Evolutionary conservation across 2,113 vertebrate genomes (phyloP).

Genomic region (Albula goreensis): DNA sequence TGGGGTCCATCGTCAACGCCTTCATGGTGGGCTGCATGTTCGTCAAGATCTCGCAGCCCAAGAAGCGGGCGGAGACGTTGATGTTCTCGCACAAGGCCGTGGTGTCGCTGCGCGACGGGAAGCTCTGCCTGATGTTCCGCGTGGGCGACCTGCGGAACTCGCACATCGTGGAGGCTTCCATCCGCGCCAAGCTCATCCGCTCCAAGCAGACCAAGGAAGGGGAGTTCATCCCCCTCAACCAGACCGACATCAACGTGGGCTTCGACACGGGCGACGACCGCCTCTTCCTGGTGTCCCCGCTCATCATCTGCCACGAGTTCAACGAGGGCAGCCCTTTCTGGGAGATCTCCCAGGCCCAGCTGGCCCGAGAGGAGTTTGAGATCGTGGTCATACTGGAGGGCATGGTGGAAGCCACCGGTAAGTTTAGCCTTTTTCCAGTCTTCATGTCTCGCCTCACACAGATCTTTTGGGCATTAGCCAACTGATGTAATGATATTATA

Average conservation of each 20-base stretch:
- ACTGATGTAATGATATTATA: too few relatives aligned
- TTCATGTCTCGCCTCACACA: too few relatives aligned
- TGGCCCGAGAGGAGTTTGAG: conserved; percentile 79
- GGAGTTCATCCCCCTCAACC: conserved; percentile 77
- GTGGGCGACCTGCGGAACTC: conserved; percentile 76
- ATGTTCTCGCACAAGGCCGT: conserved; percentile 75
- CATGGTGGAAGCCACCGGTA: conserved; percentile 78
- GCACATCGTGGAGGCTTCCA: conserved; percentile 77
- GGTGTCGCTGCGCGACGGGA: conserved; percentile 72
- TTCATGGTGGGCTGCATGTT: conserved; percentile 87
- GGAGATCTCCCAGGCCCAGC: conserved; percentile 75
- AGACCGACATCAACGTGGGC: conserved; percentile 84
- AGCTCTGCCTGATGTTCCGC: conserved; percentile 75
- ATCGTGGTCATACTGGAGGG: conserved; percentile 85
- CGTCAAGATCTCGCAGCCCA: conserved; percentile 87
- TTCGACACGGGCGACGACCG: conserved; percentile 84
- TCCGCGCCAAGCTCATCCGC: conserved; percentile 78
- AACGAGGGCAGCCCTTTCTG: conserved; percentile 67
- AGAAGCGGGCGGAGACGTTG: conserved; percentile 77
- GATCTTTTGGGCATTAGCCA: neutral
- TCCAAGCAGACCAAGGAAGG: conserved; percentile 79
- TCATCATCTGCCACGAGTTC: conserved; percentile 77
- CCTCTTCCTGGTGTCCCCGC: conserved; percentile 83
- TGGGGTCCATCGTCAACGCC: conserved; percentile 82
- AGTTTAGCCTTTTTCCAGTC: conserved; percentile 35